Percentiles rank a stretch among this genome's conserved stretches.
Evolutionary conservation across 2,888 invertebrate genomes (phyloP).

Genomic region (Palloptera scutellata): DNA sequence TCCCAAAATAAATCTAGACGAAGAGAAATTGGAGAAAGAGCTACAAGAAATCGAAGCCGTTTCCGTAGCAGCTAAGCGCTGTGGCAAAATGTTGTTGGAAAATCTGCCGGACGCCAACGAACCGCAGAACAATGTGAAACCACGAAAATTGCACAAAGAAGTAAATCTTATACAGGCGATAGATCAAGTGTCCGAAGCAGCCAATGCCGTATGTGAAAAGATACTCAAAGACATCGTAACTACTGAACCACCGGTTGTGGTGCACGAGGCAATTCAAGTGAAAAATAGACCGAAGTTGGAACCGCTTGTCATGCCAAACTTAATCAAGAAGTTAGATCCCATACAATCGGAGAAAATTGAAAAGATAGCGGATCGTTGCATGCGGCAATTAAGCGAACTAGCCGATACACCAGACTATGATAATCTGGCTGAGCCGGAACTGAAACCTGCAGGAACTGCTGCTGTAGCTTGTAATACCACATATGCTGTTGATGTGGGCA

Average conservation of each 20-base stretch:
- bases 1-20: conserved; percentile 47
- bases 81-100: conserved; percentile 65
- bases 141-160: conserved; percentile 55
- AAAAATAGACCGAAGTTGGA: conserved; percentile 43
- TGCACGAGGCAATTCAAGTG: conserved; percentile 54
- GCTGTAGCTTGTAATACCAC: conserved; percentile 46
- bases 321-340: conserved; percentile 66
- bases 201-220: conserved; percentile 61
- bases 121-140: conserved; percentile 26
- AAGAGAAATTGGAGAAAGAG: conserved; percentile 53
- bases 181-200: conserved; percentile 61
- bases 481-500: conserved; percentile 33
- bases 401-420: conserved; percentile 63
- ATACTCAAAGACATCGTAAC: conserved; percentile 60
- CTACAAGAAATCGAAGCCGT: conserved; percentile 64
- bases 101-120: conserved; percentile 55
- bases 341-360: conserved; percentile 66
- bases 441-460: conserved; percentile 6
- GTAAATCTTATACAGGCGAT: conserved; percentile 60
- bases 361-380: conserved; percentile 66
- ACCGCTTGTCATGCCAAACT: conserved; percentile 53
- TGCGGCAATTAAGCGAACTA: conserved; percentile 61
- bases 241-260: conserved; percentile 56
- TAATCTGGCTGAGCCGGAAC: conserved; percentile 50
- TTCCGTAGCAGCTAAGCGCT: conserved; percentile 65